phyloP scores from a whole-genome alignment of 2,888 invertebrate genomes.

The Acanthacorydalis orientalis region DNA sequence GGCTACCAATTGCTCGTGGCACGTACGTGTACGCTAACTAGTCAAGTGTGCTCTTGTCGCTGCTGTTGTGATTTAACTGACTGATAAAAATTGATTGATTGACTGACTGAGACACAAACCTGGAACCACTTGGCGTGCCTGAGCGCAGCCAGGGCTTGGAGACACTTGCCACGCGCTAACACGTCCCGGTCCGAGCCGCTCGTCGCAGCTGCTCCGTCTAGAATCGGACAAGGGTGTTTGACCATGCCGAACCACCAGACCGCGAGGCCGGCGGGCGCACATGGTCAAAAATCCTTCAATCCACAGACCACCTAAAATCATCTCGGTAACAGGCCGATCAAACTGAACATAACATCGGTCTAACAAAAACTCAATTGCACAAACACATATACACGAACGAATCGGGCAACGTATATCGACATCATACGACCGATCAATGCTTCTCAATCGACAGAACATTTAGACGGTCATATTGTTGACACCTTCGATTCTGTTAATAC shows the following conservation, averaged over 20 bases:
- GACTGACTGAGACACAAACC: constrained; percentile 48
- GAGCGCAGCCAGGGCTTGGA: constrained; percentile 98
- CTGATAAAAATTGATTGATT: background rate
- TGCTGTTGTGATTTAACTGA: background rate
- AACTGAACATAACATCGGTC: constrained; percentile 8
- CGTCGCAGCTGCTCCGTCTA: constrained; percentile 34
- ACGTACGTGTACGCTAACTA: constrained; percentile 3
- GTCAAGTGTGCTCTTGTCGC: background rate
- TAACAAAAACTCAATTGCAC: background rate
- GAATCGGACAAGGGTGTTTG: constrained; percentile 51
- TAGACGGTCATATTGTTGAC: too few species aligned
- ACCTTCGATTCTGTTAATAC: too few species aligned
- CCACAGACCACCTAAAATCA: constrained; percentile 30
- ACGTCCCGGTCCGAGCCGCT: constrained; percentile 75
- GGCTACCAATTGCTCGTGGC: constrained; percentile 5
- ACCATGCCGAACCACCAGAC: constrained; percentile 31
- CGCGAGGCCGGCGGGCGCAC: constrained; percentile 15
- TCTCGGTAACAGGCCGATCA: constrained; percentile 20
- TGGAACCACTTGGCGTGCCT: constrained; percentile 99
- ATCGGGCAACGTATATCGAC: too few species aligned
- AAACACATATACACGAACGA: background rate
- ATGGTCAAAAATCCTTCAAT: constrained; percentile 57
- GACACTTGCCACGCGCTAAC: constrained; percentile 98
- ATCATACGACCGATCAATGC: background rate
- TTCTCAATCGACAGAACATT: background rate